Percentiles rank a stretch among this genome's conserved stretches.
These are phyloP conservation scores for Acrocephalus kingi DNA, from an alignment of 2,113 vertebrate genomes.

Conservation along the genomic window DNA sequence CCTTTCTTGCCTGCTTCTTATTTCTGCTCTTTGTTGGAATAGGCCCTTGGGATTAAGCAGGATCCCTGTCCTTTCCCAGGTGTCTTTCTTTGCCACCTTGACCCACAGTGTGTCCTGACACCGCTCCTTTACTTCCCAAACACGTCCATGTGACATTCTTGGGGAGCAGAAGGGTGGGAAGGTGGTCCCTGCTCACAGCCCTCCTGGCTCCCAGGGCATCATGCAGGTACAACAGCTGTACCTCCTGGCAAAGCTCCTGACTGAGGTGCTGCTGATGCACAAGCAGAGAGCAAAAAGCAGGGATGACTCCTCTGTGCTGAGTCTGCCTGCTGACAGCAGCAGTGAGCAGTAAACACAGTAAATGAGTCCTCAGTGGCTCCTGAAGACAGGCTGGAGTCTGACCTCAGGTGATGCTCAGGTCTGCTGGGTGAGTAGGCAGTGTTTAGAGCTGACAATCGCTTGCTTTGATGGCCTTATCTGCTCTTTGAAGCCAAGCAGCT, in stretches of 20 bases:
- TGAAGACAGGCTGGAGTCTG: background rate
- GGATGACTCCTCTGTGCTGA: background rate
- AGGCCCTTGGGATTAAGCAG: background rate
- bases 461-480: slow-evolving; percentile 48
- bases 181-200: background rate
- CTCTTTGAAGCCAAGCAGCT: slow-evolving; percentile 41
- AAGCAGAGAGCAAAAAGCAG: background rate
- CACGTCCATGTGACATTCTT: fast-evolving
- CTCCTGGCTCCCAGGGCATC: fast-evolving
- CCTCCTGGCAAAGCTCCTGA: background rate
- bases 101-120: background rate
- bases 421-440: background rate
- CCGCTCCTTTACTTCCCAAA: background rate
- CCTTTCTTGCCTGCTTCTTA: background rate
- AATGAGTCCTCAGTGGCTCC: background rate
- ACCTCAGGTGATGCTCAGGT: background rate
- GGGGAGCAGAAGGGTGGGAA: background rate
- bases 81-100: fast-evolving
- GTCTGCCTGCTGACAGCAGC: background rate
- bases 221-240: background rate
- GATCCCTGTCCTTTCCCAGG: background rate
- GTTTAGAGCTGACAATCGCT: background rate
- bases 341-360: background rate
- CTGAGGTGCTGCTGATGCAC: background rate
- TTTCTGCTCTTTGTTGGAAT: background rate